Base-by-base conservation (phyloP, 1,140 invertebrate genomes). In the Diplogasteroides magnus region DNA sequence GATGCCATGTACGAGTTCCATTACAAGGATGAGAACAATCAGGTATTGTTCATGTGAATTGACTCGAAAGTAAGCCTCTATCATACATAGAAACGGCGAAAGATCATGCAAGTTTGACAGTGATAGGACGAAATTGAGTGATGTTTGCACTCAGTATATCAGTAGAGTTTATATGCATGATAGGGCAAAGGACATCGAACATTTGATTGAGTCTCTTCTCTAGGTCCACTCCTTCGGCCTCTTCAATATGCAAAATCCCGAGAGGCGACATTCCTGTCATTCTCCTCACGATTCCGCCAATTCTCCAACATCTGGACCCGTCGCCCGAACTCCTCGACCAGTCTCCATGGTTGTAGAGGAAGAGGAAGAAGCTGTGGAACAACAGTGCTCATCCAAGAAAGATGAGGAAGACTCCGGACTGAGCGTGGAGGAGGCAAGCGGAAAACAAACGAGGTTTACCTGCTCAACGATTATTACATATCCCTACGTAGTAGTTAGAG, bases 1-100 rank as follows among this genome's bases (percentile, higher is more conserved):
- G 80, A 81, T 19, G 78, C 80, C 2, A 48, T 81, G 0, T 72
- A 81, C 26, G 62, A 67, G 13, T 80, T 70, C 60, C 71, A 79
- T 48, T 80, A 81, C 62, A 68, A 63, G 29, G 77, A 80, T 66
- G 78, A 80, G 55, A 75, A 78, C 28, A 73, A 77, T 48, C 56
- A 71, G 55, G 65, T 72, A 25, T 27, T n/a, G n/a, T 31, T 31
- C 56, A 56, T 76, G 65, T 55, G 25, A 15, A 31, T 29, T 67
- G 25, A 37, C 2, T 11, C 6, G 23, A 66, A 48, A 71, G 23
- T 14, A n/a, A 61, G 14, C 48, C 25, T 11, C 68, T 29, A 23
- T 31, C 27, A 26, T 67, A 27, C 61, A n/a, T 67, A n/a, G n/a
- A n/a, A n/a, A n/a, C n/a, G n/a, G n/a, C n/a, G n/a, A n/a, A n/a